Evolutionary conservation across 2,888 invertebrate genomes (phyloP), one percentile per base, ranked within the genome.

Genomic region (Tetanocera ferruginea): DNA sequence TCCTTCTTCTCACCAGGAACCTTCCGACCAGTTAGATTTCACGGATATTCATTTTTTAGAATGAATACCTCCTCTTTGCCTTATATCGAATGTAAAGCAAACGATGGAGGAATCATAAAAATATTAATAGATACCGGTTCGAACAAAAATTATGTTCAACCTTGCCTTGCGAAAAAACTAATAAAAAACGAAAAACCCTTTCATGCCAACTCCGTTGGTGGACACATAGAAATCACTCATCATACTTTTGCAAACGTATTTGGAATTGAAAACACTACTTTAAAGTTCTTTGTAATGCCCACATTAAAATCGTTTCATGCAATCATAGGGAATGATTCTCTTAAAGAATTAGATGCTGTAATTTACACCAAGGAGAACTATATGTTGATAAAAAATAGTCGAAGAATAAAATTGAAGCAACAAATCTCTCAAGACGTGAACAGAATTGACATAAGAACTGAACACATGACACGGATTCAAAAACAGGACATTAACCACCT

Each of bases 121-220:
- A 62, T 62, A n/a, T 31, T 62, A 62, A 62, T 62, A 31, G 62
- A 62, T 62, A 62, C 62, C 25, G 62, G n/a, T n/a, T n/a, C n/a
- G n/a, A n/a, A n/a, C n/a, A n/a, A n/a, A n/a, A n/a, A n/a, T n/a
- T n/a, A n/a, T 62, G 5, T 62, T 25, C 62, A 23, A 17, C 62
- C 62, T 17, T 23, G 14, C 2, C 14, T 23, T 23, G 62, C 25
- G 14, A 62, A 25, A 25, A 17, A 28, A 14, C 62, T 25, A 17
- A 62, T 19, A 62, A 23, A 19, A 19, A 62, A 62, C 23, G 62
- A 62, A 62, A 23, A 62, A 62, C 62, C 62, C 0, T 62, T 62
- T 62, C 25, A 17, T 11, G 62, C 62, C 14, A 62, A 62, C 11
- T 62, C 62, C 62, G 62, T 62, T 19, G 23, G 25, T 19, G 62